Evolutionary conservation across 2,797 vertebrate genomes (phyloP).

Genomic region (Zenarchopterus dispar): DNA sequence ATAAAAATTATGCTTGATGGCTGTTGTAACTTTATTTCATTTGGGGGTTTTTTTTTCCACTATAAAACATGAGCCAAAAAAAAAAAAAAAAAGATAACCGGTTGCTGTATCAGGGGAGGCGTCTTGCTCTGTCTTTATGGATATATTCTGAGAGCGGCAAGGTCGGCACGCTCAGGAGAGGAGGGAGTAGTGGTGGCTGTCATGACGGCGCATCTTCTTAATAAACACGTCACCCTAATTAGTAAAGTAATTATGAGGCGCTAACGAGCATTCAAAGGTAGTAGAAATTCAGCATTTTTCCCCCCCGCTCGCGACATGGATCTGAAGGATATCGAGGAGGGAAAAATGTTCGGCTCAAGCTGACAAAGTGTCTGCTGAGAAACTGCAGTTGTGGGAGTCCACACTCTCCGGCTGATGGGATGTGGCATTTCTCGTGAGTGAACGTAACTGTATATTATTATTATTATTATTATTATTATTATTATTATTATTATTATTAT

Average conservation of each 20-base stretch:
- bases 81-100: background rate
- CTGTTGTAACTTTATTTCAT: too few relatives aligned
- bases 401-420: slow-evolving; percentile 28
- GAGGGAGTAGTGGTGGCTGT: slow-evolving; percentile 80
- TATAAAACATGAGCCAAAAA: too few relatives aligned
- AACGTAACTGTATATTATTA: slow-evolving; percentile 4
- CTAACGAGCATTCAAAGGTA: slow-evolving; percentile 90
- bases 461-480: background rate
- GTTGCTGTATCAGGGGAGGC: slow-evolving; percentile 12
- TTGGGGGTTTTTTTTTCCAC: too few relatives aligned
- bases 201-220: slow-evolving; percentile 85
- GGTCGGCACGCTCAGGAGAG: slow-evolving; percentile 70
- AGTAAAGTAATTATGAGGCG: slow-evolving; percentile 93
- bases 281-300: slow-evolving; percentile 81
- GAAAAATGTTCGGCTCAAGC: slow-evolving; percentile 17
- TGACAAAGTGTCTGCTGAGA: slow-evolving; percentile 45
- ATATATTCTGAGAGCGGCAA: slow-evolving; percentile 19
- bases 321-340: slow-evolving; percentile 67
- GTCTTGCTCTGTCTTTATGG: slow-evolving; percentile 28
- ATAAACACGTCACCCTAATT: slow-evolving; percentile 90
- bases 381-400: slow-evolving; percentile 12
- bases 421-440: slow-evolving; percentile 11
- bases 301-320: slow-evolving; percentile 57
- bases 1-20: too few relatives aligned
- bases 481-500: background rate